Conservation (phyloP, 37 sponge, comb jelly and placozoan species). For the Crambe crambe region DNA sequence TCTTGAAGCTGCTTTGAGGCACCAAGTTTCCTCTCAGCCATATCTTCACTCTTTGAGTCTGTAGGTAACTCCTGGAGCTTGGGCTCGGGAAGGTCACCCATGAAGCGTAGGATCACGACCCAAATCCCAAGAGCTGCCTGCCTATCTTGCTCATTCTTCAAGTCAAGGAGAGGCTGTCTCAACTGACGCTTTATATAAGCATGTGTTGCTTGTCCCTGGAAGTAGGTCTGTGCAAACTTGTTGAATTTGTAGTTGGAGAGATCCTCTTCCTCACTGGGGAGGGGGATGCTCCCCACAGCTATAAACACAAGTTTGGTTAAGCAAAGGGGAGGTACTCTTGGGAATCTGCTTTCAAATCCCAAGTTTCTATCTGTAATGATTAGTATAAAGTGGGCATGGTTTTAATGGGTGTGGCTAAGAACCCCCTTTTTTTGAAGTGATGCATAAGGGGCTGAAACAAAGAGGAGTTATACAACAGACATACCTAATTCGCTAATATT, state of each 20-base stretch:
- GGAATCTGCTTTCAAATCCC: no score
- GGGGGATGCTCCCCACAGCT: slow-evolving; percentile 16
- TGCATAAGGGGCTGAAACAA: no score
- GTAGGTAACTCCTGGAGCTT: slow-evolving; percentile 2
- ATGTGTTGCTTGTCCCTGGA: slow-evolving; percentile 87
- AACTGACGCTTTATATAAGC: slow-evolving; percentile 72
- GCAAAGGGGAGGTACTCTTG: no score
- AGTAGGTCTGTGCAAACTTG: slow-evolving; percentile 94
- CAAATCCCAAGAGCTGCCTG: slow-evolving; percentile 91
- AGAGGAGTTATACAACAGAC: no score
- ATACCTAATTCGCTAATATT: no score
- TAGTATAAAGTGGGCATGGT: no score
- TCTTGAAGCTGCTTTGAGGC: slow-evolving; percentile 38
- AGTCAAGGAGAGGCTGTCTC: slow-evolving; percentile 79
- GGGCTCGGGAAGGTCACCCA: slow-evolving; percentile 95
- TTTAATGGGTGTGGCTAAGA: no score
- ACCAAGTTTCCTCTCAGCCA: slow-evolving; percentile 49
- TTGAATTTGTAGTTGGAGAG: slow-evolving; percentile 82
- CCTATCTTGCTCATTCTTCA: slow-evolving; percentile 77
- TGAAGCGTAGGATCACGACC: slow-evolving; percentile 89
- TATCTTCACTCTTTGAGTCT: slow-evolving; percentile 20
- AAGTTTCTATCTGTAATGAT: no score
- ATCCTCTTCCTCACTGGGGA: slow-evolving; percentile 48
- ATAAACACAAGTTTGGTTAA: no score
- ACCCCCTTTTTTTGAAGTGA: no score